phyloP scores from a whole-genome alignment of 2,888 invertebrate species.

The Orchesellides sinensis region DNA sequence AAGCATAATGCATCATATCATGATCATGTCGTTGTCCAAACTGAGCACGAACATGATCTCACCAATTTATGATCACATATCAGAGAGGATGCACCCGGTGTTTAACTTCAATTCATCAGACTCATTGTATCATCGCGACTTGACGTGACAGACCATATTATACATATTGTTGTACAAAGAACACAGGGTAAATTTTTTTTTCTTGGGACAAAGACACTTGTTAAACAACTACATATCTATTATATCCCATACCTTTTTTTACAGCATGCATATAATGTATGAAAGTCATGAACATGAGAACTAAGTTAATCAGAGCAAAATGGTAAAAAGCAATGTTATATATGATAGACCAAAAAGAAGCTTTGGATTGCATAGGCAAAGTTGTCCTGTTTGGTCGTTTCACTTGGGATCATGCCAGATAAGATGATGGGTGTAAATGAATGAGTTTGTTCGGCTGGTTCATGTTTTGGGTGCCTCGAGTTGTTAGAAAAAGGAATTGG shows the following conservation, averaged over 20 bases:
- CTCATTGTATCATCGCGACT: not conserved
- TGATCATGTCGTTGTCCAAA: too few relatives aligned
- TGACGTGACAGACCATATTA: not conserved
- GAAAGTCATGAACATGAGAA: not conserved
- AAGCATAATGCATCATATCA: too few relatives aligned
- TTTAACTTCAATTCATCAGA: not conserved
- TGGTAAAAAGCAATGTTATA: not conserved
- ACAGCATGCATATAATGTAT: not conserved
- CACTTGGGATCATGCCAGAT: conserved; percentile 63
- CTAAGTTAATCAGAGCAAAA: conserved; percentile 6
- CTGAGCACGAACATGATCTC: not conserved
- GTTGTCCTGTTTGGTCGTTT: conserved; percentile 60
- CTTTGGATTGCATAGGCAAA: conserved; percentile 14
- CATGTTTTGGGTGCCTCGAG: conserved; percentile 62
- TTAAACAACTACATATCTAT: not conserved
- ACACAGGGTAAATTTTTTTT: conserved; percentile 1
- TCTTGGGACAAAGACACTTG: conserved; percentile 15
- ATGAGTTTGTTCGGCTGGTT: conserved; percentile 61
- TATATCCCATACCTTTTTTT: too few relatives aligned
- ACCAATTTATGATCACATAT: not conserved
- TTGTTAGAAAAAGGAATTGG: conserved; percentile 61
- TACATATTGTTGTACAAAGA: not conserved
- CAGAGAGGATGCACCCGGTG: conserved; percentile 22
- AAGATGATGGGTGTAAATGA: conserved; percentile 67
- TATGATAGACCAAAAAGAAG: conserved; percentile 43